A percentile compares a stretch with the other conserved stretches of the same genome.
Evolutionary conservation across 2,888 invertebrate genomes (phyloP).

Genomic region (Anticlea derivata): DNA sequence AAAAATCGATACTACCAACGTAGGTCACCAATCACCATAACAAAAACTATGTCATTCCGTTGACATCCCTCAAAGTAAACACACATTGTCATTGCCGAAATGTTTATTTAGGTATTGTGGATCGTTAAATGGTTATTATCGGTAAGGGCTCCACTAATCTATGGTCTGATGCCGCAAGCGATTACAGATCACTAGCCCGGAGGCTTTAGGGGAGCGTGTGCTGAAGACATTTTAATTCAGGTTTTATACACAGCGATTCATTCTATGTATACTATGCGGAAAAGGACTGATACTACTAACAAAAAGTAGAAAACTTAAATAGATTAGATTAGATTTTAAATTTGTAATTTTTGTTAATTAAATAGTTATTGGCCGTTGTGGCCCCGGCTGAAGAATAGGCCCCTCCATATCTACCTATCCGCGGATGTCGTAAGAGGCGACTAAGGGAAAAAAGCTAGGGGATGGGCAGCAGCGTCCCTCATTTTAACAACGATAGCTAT

Average conservation of each 20-base stretch:
- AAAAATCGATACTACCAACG: neutral
- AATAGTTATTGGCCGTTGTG: too few species aligned
- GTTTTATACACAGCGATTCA: slow-evolving; percentile 12
- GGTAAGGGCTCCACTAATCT: slow-evolving; percentile 40
- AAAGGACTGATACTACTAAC: too few species aligned
- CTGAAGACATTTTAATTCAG: slow-evolving; percentile 58
- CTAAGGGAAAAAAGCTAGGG: too few species aligned
- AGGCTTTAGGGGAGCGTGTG: slow-evolving; percentile 43
- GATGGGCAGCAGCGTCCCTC: too few species aligned
- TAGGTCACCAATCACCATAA: slow-evolving; percentile 29
- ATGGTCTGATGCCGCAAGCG: slow-evolving; percentile 25
- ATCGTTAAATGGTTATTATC: slow-evolving; percentile 56
- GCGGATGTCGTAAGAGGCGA: too few species aligned
- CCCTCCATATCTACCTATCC: too few species aligned
- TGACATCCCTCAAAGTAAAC: slow-evolving; percentile 52
- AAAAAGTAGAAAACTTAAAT: too few species aligned
- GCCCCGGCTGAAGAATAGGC: too few species aligned
- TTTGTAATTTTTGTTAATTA: too few species aligned
- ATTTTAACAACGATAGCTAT: too few species aligned
- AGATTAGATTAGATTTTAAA: too few species aligned
- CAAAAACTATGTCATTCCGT: slow-evolving; percentile 29
- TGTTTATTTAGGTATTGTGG: slow-evolving; percentile 64
- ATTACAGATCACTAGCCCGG: slow-evolving; percentile 61
- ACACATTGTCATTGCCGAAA: slow-evolving; percentile 62
- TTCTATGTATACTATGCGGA: too few species aligned